Conservation (phyloP, 2,797 vertebrate species). For the Neosilurus hyrtlii region DNA sequence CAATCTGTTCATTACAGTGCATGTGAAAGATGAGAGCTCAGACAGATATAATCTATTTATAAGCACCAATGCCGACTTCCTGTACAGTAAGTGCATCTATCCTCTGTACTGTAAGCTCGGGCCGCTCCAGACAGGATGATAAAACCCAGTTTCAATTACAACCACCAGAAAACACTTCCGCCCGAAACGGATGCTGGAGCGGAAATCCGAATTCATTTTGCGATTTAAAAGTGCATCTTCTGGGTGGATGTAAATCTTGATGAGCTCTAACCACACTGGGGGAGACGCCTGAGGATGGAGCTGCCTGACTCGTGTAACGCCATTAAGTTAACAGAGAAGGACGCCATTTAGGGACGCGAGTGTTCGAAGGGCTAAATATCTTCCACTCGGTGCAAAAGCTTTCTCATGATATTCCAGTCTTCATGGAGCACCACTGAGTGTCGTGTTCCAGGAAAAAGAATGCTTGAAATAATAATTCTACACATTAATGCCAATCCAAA, state of each 20-base stretch:
- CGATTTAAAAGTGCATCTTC: neutral
- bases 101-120: neutral
- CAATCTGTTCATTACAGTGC: neutral
- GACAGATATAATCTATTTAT: constrained; percentile 24
- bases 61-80: constrained; percentile 21
- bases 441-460: neutral
- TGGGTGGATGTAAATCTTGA: neutral
- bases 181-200: neutral
- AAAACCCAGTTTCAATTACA: constrained; percentile 5
- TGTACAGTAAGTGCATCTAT: constrained; percentile 30
- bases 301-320: neutral
- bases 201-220: neutral
- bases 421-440: neutral
- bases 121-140: neutral
- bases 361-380: neutral
- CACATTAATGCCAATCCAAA: too few relatives aligned
- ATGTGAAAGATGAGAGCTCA: constrained; percentile 27
- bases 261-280: neutral
- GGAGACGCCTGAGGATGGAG: neutral
- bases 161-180: neutral
- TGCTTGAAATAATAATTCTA: neutral
- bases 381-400: neutral
- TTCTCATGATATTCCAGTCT: neutral
- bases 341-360: neutral
- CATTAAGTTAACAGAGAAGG: neutral